Evolutionary conservation across 2,888 invertebrate species (phyloP), one percentile per base, ranked within the genome.

Genomic region (Athalia circularis): DNA sequence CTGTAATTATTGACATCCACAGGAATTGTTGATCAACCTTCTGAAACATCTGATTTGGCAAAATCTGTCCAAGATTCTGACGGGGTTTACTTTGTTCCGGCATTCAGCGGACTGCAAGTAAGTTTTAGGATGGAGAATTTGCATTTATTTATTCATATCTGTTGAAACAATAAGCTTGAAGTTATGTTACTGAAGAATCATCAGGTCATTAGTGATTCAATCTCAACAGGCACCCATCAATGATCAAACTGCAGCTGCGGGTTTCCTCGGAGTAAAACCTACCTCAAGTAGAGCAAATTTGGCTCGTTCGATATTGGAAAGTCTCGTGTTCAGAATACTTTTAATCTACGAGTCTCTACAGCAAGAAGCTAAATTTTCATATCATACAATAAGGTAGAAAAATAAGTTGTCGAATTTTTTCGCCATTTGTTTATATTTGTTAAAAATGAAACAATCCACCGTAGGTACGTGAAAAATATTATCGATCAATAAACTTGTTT

Each of bases 91-190:
- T 98, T 98, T 89, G 92, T 98, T 83, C 97, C 98, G 1, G 97
- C 97, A 0, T 97, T 98, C 85, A 96, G 95, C 90, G 97, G 97
- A 54, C 91, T 97, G 76, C 96, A 97, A 89, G 97, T 96, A 91
- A 91, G 88, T 84, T 79, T 79, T 45, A 11, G 29, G 29, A 29
- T 29, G 29, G 2, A 29, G 29, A 54, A 45, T 11, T 61, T 5
- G 11, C 11, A 5, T 77, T 43, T 72, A n/a, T 65, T 62, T 64
- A 3, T 3, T 5, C 13, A 50, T 61, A 6, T 7, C 77, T 48
- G 78, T 72, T 57, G 15, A 52, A 65, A 13, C 7, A n/a, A n/a
- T n/a, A n/a, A n/a, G n/a, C n/a, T n/a, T n/a, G n/a, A n/a, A n/a
- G n/a, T n/a, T n/a, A n/a, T n/a, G n/a, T n/a, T n/a, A n/a, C n/a